Evolutionary conservation across 2,888 invertebrate genomes (phyloP).

Genomic region (Metacarcinus magister): DNA sequence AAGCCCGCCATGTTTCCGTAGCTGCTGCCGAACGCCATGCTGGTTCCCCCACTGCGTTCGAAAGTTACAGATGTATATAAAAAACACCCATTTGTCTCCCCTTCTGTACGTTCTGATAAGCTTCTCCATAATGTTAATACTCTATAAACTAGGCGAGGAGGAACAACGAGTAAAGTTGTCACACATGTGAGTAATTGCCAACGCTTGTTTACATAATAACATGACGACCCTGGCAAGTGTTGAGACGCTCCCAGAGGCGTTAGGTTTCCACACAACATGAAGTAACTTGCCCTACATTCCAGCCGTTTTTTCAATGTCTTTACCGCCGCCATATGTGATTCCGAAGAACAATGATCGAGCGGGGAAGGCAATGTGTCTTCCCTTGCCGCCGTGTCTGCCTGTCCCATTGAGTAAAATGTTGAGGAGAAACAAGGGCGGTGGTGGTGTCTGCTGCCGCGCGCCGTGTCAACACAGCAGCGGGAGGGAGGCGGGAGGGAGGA

Average conservation of each 20-base stretch:
- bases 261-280: neutral
- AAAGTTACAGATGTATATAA: neutral
- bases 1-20: neutral
- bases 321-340: conserved; percentile 21
- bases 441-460: conserved; percentile 43
- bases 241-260: conserved; percentile 5
- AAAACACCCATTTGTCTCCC: neutral
- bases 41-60: neutral
- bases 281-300: conserved; percentile 1
- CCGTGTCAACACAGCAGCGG: neutral
- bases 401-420: conserved; percentile 18
- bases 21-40: neutral
- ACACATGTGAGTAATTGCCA: neutral
- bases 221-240: conserved; percentile 46
- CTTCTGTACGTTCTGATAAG: neutral
- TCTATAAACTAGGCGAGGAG: neutral
- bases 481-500: neutral
- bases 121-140: neutral
- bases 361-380: neutral
- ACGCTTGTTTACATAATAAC: neutral
- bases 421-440: conserved; percentile 22
- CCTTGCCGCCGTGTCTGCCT: neutral
- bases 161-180: neutral
- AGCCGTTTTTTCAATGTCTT: neutral
- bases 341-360: neutral